Conservation (phyloP, 2,113 vertebrate species). For the Eidolon helvum region DNA sequence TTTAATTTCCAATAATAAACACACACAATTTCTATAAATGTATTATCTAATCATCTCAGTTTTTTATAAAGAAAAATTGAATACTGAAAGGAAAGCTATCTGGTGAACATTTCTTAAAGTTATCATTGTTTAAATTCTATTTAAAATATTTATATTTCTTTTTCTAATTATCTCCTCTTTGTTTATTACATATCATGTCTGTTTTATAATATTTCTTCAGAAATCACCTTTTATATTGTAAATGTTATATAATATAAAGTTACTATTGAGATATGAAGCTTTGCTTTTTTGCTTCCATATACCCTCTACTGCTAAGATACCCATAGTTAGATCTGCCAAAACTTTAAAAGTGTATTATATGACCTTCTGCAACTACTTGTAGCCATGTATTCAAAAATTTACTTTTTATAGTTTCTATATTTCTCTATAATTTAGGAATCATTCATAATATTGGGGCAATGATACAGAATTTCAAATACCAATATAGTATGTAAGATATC, state of each 20-base stretch:
- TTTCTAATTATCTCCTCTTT: neutral
- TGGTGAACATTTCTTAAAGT: neutral
- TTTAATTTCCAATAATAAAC: neutral
- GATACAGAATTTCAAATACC: neutral
- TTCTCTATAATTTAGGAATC: neutral
- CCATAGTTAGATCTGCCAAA: neutral
- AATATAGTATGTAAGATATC: neutral
- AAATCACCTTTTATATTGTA: neutral
- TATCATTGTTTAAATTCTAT: neutral
- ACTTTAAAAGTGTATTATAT: neutral
- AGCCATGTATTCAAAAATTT: neutral
- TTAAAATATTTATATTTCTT: neutral
- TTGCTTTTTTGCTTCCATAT: neutral
- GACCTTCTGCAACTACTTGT: neutral
- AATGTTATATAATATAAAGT: neutral
- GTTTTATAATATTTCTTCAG: neutral
- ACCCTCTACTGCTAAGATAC: neutral
- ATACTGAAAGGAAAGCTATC: conserved; percentile 22
- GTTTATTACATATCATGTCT: neutral
- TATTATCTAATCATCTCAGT: conserved; percentile 54
- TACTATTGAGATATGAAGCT: neutral
- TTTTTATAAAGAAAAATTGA: conserved; percentile 45
- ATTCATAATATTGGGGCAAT: neutral
- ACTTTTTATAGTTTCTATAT: neutral
- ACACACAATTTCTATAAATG: conserved; percentile 37